These are phyloP conservation scores for Chelonus insularis DNA, from an alignment of 1,140 invertebrate species.

Conservation along the genomic window DNA sequence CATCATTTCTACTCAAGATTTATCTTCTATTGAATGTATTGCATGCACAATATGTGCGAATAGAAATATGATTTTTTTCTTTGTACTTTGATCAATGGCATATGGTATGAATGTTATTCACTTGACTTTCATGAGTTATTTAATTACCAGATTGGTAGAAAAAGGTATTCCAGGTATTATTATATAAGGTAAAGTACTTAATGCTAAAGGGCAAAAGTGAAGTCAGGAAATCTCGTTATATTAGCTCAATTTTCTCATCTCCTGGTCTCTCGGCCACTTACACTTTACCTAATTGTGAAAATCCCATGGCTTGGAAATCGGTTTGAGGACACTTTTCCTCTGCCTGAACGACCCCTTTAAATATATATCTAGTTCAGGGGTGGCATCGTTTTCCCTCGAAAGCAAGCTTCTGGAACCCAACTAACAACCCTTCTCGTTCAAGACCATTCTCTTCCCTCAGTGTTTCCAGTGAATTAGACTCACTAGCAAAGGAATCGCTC, in stretches of 20 bases:
- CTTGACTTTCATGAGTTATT: background rate
- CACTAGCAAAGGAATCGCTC: slow-evolving; percentile 8
- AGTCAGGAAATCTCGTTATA: background rate
- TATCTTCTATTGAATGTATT: slow-evolving; percentile 18
- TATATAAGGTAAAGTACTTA: background rate
- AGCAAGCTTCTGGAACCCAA: background rate
- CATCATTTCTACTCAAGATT: background rate
- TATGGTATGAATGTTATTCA: no score
- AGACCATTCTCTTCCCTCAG: background rate
- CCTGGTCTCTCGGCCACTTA: slow-evolving; percentile 28
- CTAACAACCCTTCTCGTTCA: background rate
- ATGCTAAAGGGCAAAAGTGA: background rate
- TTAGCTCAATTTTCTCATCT: background rate
- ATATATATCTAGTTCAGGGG: background rate
- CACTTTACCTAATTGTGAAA: slow-evolving; percentile 47
- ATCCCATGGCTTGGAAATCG: slow-evolving; percentile 35
- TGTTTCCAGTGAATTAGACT: slow-evolving; percentile 30
- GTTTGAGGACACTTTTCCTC: slow-evolving; percentile 32
- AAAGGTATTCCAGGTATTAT: background rate
- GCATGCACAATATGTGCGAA: no score
- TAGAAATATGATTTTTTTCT: background rate
- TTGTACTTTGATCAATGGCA: no score
- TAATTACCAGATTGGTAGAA: no score
- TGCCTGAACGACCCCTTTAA: slow-evolving; percentile 16
- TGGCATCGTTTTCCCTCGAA: background rate